Percentiles rank a stretch among this genome's conserved stretches.
Evolutionary conservation across 2,888 invertebrate genomes (phyloP).

Genomic region (Cataglyphis cursor): DNA sequence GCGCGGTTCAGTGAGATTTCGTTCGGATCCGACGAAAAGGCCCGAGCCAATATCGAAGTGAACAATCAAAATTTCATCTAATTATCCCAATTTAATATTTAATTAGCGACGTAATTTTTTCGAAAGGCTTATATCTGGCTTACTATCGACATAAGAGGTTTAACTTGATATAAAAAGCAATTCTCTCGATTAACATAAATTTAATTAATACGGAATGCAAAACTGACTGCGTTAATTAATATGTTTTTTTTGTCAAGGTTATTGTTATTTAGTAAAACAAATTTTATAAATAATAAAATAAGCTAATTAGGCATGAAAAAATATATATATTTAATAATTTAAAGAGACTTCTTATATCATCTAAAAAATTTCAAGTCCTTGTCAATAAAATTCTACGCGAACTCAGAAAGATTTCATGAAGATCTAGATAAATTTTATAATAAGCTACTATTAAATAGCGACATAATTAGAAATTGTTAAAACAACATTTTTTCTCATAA

Average conservation of each 20-base stretch:
- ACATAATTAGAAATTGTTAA: neutral
- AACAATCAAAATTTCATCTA: slow-evolving; percentile 58
- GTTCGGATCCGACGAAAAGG: slow-evolving; percentile 66
- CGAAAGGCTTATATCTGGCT: neutral
- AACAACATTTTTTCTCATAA: neutral
- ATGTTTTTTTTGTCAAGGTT: neutral
- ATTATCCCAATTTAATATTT: slow-evolving; percentile 29
- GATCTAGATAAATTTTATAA: neutral
- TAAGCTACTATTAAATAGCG: neutral
- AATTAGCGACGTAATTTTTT: neutral
- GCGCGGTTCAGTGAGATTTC: slow-evolving; percentile 71
- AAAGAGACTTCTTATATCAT: neutral
- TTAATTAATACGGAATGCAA: neutral
- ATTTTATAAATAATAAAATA: neutral
- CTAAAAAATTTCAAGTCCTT: neutral
- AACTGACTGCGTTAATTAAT: neutral
- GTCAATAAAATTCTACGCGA: neutral
- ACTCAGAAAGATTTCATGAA: neutral
- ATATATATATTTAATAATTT: neutral
- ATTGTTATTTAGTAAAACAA: neutral
- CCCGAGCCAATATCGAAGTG: slow-evolving; percentile 66
- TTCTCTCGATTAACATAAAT: neutral
- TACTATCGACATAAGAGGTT: neutral
- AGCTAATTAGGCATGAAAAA: neutral
- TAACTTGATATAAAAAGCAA: neutral